Conservation (phyloP, 2,797 vertebrate species). For the Aeoliscus strigatus region DNA sequence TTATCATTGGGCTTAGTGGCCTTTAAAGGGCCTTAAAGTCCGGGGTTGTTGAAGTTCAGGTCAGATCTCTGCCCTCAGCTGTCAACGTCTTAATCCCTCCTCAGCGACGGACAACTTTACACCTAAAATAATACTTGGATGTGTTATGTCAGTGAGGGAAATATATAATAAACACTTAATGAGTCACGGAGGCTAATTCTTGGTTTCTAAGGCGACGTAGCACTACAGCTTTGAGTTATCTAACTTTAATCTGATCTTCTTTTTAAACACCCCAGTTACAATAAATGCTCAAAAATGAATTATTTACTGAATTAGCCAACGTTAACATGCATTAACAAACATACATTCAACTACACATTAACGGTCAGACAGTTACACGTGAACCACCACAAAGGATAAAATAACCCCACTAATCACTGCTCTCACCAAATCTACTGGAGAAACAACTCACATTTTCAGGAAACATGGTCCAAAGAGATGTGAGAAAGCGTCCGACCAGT, state of each 20-base stretch:
- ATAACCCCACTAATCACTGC: neutral
- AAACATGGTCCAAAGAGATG: slow-evolving; percentile 59
- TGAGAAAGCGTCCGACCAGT: slow-evolving; percentile 11
- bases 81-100: slow-evolving; percentile 44
- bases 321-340: neutral
- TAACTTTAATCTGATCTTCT: neutral
- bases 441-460: slow-evolving; percentile 60
- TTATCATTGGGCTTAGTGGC: slow-evolving; percentile 36
- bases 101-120: slow-evolving; percentile 18
- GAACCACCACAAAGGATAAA: too few relatives aligned
- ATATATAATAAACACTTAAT: neutral
- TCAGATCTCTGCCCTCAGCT: slow-evolving; percentile 33
- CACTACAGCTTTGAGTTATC: neutral
- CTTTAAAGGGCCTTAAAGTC: slow-evolving; percentile 43
- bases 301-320: too few relatives aligned
- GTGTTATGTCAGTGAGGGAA: neutral
- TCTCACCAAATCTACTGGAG: neutral
- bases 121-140: slow-evolving; percentile 7
- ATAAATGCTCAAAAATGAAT: too few relatives aligned
- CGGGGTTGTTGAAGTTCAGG: slow-evolving; percentile 10
- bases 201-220: neutral
- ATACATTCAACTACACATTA: too few relatives aligned
- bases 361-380: too few relatives aligned
- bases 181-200: neutral
- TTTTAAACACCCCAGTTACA: too few relatives aligned